A percentile compares a stretch with the other conserved stretches of the same genome.
phyloP scores from a whole-genome alignment of 2,113 vertebrate species.

The Brevimyrus niger region DNA sequence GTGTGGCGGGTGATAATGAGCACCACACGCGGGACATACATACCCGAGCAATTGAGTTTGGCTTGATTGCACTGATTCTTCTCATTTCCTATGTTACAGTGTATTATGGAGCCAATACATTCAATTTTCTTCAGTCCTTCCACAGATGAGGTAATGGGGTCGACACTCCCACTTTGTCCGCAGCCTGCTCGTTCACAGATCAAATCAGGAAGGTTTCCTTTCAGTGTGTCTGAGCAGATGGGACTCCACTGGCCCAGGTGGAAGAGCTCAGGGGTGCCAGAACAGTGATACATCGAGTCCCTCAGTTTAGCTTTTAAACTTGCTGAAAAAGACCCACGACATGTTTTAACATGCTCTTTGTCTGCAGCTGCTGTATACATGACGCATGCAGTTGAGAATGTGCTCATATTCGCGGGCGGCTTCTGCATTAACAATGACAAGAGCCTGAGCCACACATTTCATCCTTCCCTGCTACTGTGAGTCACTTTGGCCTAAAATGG shows the following conservation, averaged over 20 bases:
- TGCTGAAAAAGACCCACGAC: constrained; percentile 28
- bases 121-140: constrained; percentile 4
- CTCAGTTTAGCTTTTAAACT: constrained; percentile 22
- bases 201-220: fast-evolving
- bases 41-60: constrained; percentile 45
- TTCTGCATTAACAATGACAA: neutral
- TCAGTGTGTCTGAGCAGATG: neutral
- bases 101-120: neutral
- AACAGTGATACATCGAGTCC: constrained; percentile 29
- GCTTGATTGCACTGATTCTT: fast-evolving
- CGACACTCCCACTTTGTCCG: neutral
- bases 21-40: neutral
- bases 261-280: constrained; percentile 31
- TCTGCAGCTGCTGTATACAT: neutral
- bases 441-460: neutral
- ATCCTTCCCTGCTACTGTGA: neutral
- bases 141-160: fast-evolving
- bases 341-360: neutral
- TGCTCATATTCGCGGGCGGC: neutral
- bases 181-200: constrained; percentile 41
- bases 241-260: neutral
- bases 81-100: neutral
- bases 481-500: neutral
- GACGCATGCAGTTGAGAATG: neutral
- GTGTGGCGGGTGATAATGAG: neutral